Conservation (phyloP, 1,140 invertebrate species). For the Telenomus remus region DNA sequence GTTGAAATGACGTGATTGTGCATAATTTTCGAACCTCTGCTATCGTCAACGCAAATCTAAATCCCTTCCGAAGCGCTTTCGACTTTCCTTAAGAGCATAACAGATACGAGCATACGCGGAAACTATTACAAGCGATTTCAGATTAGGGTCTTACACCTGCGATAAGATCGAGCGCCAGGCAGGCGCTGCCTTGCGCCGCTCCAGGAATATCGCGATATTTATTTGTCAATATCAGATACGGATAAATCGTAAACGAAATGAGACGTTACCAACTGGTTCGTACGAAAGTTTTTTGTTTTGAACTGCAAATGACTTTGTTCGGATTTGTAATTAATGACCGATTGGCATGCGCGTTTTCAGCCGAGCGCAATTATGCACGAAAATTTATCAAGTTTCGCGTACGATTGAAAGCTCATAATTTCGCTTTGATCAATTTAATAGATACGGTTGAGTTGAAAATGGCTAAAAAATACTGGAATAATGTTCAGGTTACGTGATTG, state of each 20-base stretch:
- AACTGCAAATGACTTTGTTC: slow-evolving; percentile 11
- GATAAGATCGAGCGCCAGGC: slow-evolving; percentile 29
- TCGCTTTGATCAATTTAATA: slow-evolving; percentile 2
- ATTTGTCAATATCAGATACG: slow-evolving; percentile 39
- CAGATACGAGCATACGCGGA: slow-evolving; percentile 38
- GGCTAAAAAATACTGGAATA: too few species aligned
- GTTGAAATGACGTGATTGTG: not conserved
- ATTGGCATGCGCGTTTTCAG: not conserved
- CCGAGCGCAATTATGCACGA: slow-evolving; percentile 9
- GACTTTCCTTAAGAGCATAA: slow-evolving; percentile 5
- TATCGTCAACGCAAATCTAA: slow-evolving; percentile 29
- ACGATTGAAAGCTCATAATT: slow-evolving; percentile 10
- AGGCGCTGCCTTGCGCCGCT: slow-evolving; percentile 5
- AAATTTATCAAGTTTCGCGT: slow-evolving; percentile 5
- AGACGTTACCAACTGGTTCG: slow-evolving; percentile 14
- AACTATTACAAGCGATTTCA: slow-evolving; percentile 41
- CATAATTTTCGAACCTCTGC: slow-evolving; percentile 7
- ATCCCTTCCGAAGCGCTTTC: slow-evolving; percentile 7
- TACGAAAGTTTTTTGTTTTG: slow-evolving; percentile 8
- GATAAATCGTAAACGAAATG: slow-evolving; percentile 15
- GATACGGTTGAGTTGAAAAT: too few species aligned
- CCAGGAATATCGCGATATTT: slow-evolving; percentile 23
- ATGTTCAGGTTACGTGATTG: too few species aligned
- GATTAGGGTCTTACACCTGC: slow-evolving; percentile 52
- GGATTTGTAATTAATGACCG: not conserved